phyloP scores from a whole-genome alignment of 2,888 invertebrate genomes.

The Nemotelus pantherinus region DNA sequence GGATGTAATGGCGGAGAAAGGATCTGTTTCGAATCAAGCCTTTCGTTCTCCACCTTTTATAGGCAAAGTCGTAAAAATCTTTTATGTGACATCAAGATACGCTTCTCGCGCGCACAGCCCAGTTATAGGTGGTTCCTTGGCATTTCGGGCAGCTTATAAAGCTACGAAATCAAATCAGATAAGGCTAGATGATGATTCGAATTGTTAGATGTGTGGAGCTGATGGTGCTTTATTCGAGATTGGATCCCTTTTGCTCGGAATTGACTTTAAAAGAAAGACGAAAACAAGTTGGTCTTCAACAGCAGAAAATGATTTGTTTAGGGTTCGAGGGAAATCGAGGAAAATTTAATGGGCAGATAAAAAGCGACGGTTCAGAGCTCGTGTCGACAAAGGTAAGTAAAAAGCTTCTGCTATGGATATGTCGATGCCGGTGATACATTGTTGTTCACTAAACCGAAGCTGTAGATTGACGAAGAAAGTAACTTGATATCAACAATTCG shows the following conservation, averaged over 20 bases:
- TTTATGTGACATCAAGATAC: constrained; percentile 46
- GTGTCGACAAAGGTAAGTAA: too few species aligned
- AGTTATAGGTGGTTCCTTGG: neutral
- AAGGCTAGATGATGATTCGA: constrained; percentile 35
- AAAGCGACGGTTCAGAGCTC: neutral
- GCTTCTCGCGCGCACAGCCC: constrained; percentile 37
- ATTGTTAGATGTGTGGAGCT: constrained; percentile 35
- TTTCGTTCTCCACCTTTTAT: constrained; percentile 47
- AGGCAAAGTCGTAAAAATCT: constrained; percentile 48
- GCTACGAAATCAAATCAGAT: constrained; percentile 34
- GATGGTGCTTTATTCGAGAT: constrained; percentile 27
- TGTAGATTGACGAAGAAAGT: too few species aligned
- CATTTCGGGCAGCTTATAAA: constrained; percentile 19
- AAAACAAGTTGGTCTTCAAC: neutral
- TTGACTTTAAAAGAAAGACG: constrained; percentile 24
- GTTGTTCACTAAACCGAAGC: too few species aligned
- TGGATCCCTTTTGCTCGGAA: constrained; percentile 25
- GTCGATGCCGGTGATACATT: too few species aligned
- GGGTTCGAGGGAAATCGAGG: neutral
- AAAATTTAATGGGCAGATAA: constrained; percentile 4
- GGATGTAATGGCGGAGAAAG: constrained; percentile 31
- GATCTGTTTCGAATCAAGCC: constrained; percentile 40
- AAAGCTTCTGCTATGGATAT: too few species aligned
- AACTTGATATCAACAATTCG: too few species aligned
- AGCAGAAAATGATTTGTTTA: constrained; percentile 21